phyloP scores from a whole-genome alignment of 2,888 invertebrate species.

The Molorchus minor region DNA sequence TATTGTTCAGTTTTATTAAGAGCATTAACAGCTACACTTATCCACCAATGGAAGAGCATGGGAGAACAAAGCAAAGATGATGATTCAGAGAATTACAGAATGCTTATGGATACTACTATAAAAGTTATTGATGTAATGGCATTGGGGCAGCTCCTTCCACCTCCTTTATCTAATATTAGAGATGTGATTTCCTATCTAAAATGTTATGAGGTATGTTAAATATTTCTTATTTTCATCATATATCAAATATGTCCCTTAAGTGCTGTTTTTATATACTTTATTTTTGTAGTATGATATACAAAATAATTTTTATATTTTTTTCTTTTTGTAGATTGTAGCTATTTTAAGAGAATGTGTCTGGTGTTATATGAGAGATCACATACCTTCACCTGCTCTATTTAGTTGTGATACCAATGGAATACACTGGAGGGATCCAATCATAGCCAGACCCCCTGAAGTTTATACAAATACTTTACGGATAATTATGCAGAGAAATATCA shows the following conservation, averaged over 20 bases:
- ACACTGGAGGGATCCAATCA: constrained; percentile 82
- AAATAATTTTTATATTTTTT: too few species aligned
- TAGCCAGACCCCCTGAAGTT: constrained; percentile 74
- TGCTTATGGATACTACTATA: constrained; percentile 66
- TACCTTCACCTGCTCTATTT: constrained; percentile 86
- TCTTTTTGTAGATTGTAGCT: constrained; percentile 72
- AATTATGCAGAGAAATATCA: constrained; percentile 81
- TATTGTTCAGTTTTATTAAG: constrained; percentile 80
- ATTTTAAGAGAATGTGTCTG: constrained; percentile 87
- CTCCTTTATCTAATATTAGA: constrained; percentile 80
- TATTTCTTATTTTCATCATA: neutral
- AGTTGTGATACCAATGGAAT: constrained; percentile 72
- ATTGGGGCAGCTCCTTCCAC: constrained; percentile 84
- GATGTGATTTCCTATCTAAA: constrained; percentile 79
- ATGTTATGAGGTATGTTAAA: constrained; percentile 70
- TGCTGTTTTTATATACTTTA: too few species aligned
- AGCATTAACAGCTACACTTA: constrained; percentile 78
- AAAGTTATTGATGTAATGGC: constrained; percentile 82
- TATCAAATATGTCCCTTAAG: too few species aligned
- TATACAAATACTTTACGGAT: constrained; percentile 84
- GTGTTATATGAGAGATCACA: constrained; percentile 89
- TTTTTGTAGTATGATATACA: too few species aligned
- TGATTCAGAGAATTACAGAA: constrained; percentile 54
- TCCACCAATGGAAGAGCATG: constrained; percentile 75
- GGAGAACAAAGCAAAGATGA: constrained; percentile 58